Evolutionary conservation across 2,797 vertebrate species (phyloP), one percentile per base, ranked within the genome.

Genomic region (Merluccius polli): DNA sequence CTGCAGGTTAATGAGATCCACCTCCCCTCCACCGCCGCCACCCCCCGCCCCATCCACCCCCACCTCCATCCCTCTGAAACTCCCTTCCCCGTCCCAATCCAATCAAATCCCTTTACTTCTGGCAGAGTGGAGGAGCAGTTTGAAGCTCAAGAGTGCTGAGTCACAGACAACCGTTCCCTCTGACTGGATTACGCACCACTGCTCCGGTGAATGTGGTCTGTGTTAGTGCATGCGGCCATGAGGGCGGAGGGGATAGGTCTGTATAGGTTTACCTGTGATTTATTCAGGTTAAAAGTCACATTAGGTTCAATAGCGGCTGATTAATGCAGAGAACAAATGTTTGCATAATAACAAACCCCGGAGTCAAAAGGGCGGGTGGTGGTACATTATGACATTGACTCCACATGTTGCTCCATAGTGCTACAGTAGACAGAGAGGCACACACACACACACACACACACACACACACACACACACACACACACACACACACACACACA

Each of bases 51-150:
- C 90, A 90, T 92, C 92, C 87, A 85, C 73, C 73, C 81, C 75
- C 79, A 67, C 27, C 32, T 73, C 73, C 82, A 78, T 68, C 24
- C 38, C 74, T 24, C n/a, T 4, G 12, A 8, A 0, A 1, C 35
- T 59, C 76, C 78, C 82, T 69, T 77, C 75, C 38, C 73, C 1
- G 0, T 75, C 78, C 79, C 87, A 91, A 90, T 92, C 92, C 87
- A 86, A 89, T 84, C 78, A 88, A 84, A 89, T 89, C 86, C 73
- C 80, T 88, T 90, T 90, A 89, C 89, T 90, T 91, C 89, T 91
- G 90, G 84, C 83, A 85, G 86, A 88, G 77, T 83, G 79, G 84
- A 85, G 70, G 71, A n/a, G 73, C 75, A 67, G 70, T 75, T 71
- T 73, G 72, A 73, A 65, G 65, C 35, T 27, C 0, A 12, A 48